Conservation (phyloP, 2,113 vertebrate genomes). For the Blennius ocellaris region DNA sequence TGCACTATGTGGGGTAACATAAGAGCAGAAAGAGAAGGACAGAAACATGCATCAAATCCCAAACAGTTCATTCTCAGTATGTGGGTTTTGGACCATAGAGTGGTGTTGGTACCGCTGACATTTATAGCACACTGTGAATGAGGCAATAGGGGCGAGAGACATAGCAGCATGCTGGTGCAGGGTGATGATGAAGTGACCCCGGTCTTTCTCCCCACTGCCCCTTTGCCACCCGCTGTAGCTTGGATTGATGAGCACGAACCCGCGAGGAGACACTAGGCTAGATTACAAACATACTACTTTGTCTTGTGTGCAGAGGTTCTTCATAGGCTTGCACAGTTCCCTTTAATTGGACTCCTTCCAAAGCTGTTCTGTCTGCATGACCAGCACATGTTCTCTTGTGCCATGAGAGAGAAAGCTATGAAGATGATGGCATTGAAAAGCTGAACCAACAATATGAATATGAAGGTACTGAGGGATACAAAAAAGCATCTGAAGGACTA, state of each 20-base stretch:
- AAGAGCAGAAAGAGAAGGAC: slow-evolving; percentile 62
- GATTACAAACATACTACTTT: slow-evolving; percentile 80
- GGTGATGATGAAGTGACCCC: slow-evolving; percentile 75
- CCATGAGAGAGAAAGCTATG: slow-evolving; percentile 28
- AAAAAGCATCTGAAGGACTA: slow-evolving; percentile 48
- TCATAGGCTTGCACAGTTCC: slow-evolving; percentile 60
- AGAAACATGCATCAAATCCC: slow-evolving; percentile 65
- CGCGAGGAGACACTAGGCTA: slow-evolving; percentile 72
- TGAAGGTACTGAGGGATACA: slow-evolving; percentile 21
- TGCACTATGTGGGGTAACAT: slow-evolving; percentile 33
- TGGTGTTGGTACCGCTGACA: slow-evolving; percentile 60
- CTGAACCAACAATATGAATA: background rate
- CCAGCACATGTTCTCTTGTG: slow-evolving; percentile 47
- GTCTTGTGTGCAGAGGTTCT: slow-evolving; percentile 75
- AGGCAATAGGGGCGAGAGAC: slow-evolving; percentile 49
- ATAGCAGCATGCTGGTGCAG: slow-evolving; percentile 47
- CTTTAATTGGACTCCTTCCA: slow-evolving; percentile 75
- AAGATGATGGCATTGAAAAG: background rate
- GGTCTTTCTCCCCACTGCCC: slow-evolving; percentile 59
- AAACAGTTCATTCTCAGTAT: slow-evolving; percentile 41
- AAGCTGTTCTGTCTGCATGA: slow-evolving; percentile 45
- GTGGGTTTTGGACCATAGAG: slow-evolving; percentile 18
- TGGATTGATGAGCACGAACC: slow-evolving; percentile 78
- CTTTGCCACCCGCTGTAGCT: slow-evolving; percentile 69
- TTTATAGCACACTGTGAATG: slow-evolving; percentile 57